Conservation (phyloP, 2,113 vertebrate species). For the Pristiophorus japonicus region DNA sequence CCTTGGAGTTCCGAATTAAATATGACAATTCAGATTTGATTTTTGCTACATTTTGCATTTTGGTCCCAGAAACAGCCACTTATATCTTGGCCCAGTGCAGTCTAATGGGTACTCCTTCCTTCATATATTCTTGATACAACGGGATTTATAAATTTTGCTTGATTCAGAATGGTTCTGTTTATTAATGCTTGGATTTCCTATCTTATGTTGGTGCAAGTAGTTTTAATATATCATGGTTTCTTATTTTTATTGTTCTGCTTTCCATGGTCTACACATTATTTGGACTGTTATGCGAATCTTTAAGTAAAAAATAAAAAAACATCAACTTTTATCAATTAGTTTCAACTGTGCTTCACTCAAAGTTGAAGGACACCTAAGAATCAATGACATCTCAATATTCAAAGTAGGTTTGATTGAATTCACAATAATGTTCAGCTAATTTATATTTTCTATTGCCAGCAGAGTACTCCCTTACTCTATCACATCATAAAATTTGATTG, state of each 20-base stretch:
- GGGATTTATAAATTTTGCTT: no score
- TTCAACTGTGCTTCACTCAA: neutral
- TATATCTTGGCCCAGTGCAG: no score
- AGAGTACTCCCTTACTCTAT: neutral
- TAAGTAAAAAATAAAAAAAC: neutral
- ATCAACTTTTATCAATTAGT: neutral
- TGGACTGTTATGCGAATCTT: neutral
- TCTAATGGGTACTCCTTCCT: no score
- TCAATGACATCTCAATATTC: neutral
- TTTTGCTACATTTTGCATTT: no score
- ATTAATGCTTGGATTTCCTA: no score
- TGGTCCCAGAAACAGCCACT: no score
- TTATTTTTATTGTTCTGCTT: neutral
- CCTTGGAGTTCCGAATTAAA: no score
- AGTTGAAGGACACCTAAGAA: neutral
- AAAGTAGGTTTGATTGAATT: neutral
- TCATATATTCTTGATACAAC: no score
- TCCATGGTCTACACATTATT: neutral
- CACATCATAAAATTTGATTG: neutral
- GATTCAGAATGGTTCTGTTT: no score
- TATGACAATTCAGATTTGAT: no score
- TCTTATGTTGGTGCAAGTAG: no score
- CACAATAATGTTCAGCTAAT: neutral
- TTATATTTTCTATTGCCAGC: neutral
- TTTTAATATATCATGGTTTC: neutral